Conservation (phyloP, 1,140 invertebrate genomes). For the Hydropsyche tenuis region DNA sequence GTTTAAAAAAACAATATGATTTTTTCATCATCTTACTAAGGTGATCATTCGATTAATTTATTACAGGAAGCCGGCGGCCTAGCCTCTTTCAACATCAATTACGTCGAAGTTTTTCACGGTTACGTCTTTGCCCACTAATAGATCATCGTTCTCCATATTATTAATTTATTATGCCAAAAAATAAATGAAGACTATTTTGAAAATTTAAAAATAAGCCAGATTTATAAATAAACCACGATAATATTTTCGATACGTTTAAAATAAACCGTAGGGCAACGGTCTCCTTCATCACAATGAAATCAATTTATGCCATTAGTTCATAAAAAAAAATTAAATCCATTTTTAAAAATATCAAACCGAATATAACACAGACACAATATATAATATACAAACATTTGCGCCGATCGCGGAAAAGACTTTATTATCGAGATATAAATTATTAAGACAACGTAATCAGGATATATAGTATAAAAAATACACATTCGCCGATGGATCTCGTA, state of each 20-base stretch:
- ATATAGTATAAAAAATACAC: too few species aligned
- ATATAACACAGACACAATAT: too few species aligned
- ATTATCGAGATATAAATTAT: too few species aligned
- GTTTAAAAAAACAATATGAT: background rate
- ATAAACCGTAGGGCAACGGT: background rate
- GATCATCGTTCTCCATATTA: constrained; percentile 9
- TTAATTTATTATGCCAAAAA: background rate
- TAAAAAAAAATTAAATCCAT: too few species aligned
- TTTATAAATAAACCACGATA: background rate
- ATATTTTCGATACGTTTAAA: constrained; percentile 12
- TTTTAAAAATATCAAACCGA: too few species aligned
- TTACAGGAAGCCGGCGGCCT: background rate
- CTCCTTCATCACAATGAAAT: background rate
- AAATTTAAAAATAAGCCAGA: background rate
- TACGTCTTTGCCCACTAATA: background rate
- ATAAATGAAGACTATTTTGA: background rate
- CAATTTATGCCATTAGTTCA: too few species aligned
- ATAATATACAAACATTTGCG: too few species aligned
- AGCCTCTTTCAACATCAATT: constrained; percentile 5
- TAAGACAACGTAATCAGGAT: too few species aligned
- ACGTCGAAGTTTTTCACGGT: constrained; percentile 2
- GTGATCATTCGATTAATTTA: background rate
- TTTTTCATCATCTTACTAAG: background rate
- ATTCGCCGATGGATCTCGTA: too few species aligned
- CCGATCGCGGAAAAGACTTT: too few species aligned